Evolutionary conservation across 1,140 invertebrate genomes (phyloP), one percentile per base, ranked within the genome.

Genomic region (Brachionus calyciflorus): DNA sequence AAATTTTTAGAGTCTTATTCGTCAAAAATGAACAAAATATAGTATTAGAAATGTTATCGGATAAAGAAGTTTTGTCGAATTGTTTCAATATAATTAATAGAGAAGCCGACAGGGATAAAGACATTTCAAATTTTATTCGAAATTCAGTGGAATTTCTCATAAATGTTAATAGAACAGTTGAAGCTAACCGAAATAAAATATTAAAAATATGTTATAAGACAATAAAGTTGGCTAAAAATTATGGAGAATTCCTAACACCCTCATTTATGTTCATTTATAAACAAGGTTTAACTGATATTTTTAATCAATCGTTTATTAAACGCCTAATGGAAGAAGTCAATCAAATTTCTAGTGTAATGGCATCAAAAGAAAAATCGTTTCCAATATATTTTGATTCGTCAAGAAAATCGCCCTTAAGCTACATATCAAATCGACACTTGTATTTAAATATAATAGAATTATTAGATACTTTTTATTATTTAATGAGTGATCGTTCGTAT

Each of bases 361-460:
- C 33, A 2, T 37, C 9, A 5, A 17, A 1, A 3, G 33, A 5
- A 19, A 33, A 37, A 60, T 33, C 28, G 17, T 60, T 40, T 60
- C 55, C 55, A 14, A 60, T 60, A 19, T 60, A 60, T 28, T 60
- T 60, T 60, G 55, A 60, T 60, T 60, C 55, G 9, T n/a, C 28
- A 0, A 26, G 55, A 33, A 60, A 60, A 21, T 28, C 55, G 2
- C 6, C 30, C 14, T 19, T 60, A 17, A 60, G 30, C 19, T 5
- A 33, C 6, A 17, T 28, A 60, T 60, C 17, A 28, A 7, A 12
- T 17, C 30, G 37, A 17, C 4, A 60, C 37, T 37, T 60, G 0
- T 9, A 60, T 60, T 14, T 60, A 2, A 60, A 60, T 37, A 17
- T 60, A 37, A 60, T 60, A 5, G 12, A 60, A 19, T 30, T 60